Conservation (phyloP, 2,113 vertebrate species). For the Istiophorus platypterus region DNA sequence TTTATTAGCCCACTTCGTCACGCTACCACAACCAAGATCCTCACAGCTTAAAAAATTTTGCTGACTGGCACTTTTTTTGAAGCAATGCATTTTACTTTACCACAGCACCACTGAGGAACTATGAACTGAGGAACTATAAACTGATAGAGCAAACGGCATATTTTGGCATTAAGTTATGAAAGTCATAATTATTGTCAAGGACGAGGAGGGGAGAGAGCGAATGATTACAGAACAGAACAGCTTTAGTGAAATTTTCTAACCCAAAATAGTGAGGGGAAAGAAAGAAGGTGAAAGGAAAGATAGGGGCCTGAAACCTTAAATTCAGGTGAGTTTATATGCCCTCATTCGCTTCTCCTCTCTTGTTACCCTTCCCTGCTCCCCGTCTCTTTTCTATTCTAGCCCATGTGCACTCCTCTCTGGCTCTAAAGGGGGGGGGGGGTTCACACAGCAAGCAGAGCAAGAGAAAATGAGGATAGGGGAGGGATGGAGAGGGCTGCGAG, state of each 20-base stretch:
- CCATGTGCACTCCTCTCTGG: slow-evolving; percentile 25
- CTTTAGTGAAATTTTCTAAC: slow-evolving; percentile 41
- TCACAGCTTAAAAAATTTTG: slow-evolving; percentile 12
- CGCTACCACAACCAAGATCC: slow-evolving; percentile 5
- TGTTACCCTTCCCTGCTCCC: background rate
- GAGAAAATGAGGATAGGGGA: slow-evolving; percentile 41
- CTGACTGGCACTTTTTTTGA: slow-evolving; percentile 30
- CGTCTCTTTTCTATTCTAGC: slow-evolving; percentile 31
- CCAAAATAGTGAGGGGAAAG: slow-evolving; percentile 7
- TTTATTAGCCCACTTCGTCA: slow-evolving; percentile 38
- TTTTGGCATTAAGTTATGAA: slow-evolving; percentile 58
- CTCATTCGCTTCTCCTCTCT: background rate
- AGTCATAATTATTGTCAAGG: slow-evolving; percentile 15
- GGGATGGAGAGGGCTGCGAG: slow-evolving; percentile 17
- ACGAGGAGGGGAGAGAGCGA: background rate
- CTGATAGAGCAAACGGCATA: slow-evolving; percentile 53
- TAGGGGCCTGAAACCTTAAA: slow-evolving; percentile 30
- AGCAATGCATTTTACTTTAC: slow-evolving; percentile 2
- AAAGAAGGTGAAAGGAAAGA: background rate
- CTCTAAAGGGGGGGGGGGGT: no score
- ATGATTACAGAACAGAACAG: slow-evolving; percentile 8
- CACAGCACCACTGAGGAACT: slow-evolving; percentile 21
- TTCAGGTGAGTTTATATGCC: slow-evolving; percentile 29
- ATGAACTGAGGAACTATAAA: slow-evolving; percentile 20
- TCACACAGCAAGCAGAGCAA: slow-evolving; percentile 41